Base-by-base conservation (phyloP, 2,888 invertebrate genomes). In the Scaptomyza flava region DNA sequence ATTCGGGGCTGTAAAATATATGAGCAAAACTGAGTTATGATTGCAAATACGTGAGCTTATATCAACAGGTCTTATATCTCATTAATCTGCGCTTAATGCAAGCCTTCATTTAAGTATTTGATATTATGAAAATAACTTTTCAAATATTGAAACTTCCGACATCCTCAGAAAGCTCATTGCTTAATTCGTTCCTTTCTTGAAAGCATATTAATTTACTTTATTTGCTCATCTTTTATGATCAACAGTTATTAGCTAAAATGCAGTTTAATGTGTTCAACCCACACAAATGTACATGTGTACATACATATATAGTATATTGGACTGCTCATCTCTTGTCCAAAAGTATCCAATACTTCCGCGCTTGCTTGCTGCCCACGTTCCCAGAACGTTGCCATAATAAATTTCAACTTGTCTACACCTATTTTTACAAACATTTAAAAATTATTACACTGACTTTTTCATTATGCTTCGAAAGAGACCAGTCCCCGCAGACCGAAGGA, bases 401-500 rank as follows among this genome's bases (percentile, higher is more conserved):
- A 89, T 89, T 87, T 89, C 79, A 89, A 75, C 90, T 89, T 89
- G 90, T 90, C 89, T 85, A 81, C 90, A 89, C 89, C 87, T 90
- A 85, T 88, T 86, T 83, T 81, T 81, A 81, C 84, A 83, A 80
- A 80, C 84, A 83, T 81, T 89, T 89, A 79, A 82, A 88, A 89
- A 85, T 89, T 81, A 90, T 89, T 82, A 79, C 85, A 86, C 71
- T 72, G 77, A 85, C 73, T 81, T 87, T 90, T 89, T 88, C 89
- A 89, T 90, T 89, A 81, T 74, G 81, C 70, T 66, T 38, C 50
- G 54, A 54, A 62, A 60, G 17, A 17, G 17, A 17, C 1, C 17
- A 17, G 17, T 1, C 17, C 17, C 17, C 17, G 17, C 52, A 59
- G 77, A 36, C 57, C 65, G 58, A 43, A 8, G 41, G 41, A 41